Conservation (phyloP, 2,888 invertebrate genomes). For the Pterostichus madidus region DNA sequence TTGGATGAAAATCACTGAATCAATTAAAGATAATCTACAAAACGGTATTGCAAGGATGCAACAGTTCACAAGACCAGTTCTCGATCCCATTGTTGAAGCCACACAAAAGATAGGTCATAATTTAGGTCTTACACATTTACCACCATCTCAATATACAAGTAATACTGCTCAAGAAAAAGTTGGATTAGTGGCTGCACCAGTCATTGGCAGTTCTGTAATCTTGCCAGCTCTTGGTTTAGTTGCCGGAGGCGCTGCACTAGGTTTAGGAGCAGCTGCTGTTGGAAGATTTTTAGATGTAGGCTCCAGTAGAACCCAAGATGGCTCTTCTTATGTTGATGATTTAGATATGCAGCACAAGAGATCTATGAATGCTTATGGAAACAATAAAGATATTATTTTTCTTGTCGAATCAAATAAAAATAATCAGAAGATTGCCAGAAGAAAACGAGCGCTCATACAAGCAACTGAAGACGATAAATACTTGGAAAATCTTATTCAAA, state of each 20-base stretch:
- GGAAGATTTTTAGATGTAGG: constrained; percentile 85
- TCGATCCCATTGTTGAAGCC: constrained; percentile 88
- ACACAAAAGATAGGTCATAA: constrained; percentile 89
- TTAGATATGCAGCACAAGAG: constrained; percentile 81
- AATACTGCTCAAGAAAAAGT: constrained; percentile 83
- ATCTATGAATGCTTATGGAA: constrained; percentile 75
- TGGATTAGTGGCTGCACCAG: constrained; percentile 79
- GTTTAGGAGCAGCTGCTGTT: constrained; percentile 89
- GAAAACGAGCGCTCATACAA: constrained; percentile 40
- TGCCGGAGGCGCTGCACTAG: constrained; percentile 90
- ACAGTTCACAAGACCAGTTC: constrained; percentile 83
- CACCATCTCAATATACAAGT: constrained; percentile 73
- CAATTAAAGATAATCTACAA: constrained; percentile 86
- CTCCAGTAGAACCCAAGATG: constrained; percentile 78
- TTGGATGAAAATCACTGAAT: constrained; percentile 87
- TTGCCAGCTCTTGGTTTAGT: constrained; percentile 88
- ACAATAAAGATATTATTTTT: constrained; percentile 48
- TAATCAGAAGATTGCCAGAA: background rate
- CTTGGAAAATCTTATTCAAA: constrained; percentile 73
- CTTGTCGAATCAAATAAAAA: constrained; percentile 46
- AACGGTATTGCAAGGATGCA: constrained; percentile 85
- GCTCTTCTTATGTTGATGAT: constrained; percentile 73
- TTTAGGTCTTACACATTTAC: constrained; percentile 81
- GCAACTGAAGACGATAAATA: constrained; percentile 76
- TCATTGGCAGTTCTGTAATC: constrained; percentile 81